Conservation (phyloP, 2,113 vertebrate species). For the Furnarius figulus region DNA sequence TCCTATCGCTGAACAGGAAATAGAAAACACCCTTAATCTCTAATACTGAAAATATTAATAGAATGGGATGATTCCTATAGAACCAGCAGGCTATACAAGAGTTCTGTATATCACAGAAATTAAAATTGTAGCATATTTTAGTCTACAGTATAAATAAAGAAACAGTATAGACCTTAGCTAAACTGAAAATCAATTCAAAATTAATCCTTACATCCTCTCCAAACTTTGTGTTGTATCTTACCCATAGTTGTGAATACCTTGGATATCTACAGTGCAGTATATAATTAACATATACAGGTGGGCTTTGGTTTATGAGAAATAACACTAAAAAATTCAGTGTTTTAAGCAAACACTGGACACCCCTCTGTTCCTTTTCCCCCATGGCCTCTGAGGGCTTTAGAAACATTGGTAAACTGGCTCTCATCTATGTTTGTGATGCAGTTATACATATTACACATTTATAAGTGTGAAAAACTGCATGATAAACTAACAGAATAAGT, state of each 20-base stretch:
- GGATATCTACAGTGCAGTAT: background rate
- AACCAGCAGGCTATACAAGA: background rate
- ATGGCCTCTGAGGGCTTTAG: background rate
- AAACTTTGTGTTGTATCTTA: background rate
- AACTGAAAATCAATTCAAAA: background rate
- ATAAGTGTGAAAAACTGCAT: background rate
- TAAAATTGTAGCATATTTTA: background rate
- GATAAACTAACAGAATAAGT: background rate
- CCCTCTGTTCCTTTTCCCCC: background rate
- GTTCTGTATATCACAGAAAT: background rate
- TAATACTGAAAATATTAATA: background rate
- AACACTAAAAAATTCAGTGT: background rate
- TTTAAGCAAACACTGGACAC: background rate
- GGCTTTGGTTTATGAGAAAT: background rate
- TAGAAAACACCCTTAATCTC: background rate
- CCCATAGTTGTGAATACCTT: background rate
- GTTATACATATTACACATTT: background rate
- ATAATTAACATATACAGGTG: background rate
- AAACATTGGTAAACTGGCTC: background rate
- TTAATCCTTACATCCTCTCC: background rate
- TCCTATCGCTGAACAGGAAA: background rate
- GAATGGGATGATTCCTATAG: background rate
- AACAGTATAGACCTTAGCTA: background rate
- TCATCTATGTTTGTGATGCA: background rate
- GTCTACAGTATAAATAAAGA: background rate